phyloP scores from a whole-genome alignment of 30 jellyfish, hydroid and myxozoan species.

The Aurelia aurita complex sp. Pacific region DNA sequence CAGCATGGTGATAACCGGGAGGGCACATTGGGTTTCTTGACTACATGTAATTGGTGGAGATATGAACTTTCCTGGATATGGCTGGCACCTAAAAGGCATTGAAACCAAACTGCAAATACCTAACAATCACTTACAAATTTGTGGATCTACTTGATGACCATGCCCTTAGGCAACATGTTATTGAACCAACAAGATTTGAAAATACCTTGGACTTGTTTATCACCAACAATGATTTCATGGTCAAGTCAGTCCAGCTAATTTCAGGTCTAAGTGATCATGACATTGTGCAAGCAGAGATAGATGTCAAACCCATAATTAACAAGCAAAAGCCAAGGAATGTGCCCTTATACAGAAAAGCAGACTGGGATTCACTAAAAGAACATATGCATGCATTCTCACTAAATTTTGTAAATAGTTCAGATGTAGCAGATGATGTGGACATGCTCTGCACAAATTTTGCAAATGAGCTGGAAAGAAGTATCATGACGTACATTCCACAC shows the following conservation, averaged over 20 bases:
- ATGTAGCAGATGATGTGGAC: neutral
- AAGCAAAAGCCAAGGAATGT: slow-evolving; percentile 25
- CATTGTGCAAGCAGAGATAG: slow-evolving; percentile 22
- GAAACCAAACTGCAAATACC: slow-evolving; percentile 30
- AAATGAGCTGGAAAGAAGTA: neutral
- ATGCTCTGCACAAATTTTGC: neutral
- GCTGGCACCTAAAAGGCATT: slow-evolving; percentile 29
- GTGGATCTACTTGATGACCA: slow-evolving; percentile 24
- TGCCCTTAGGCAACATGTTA: neutral
- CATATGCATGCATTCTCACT: slow-evolving; percentile 6
- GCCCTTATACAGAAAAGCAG: slow-evolving; percentile 23
- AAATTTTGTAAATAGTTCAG: slow-evolving; percentile 9
- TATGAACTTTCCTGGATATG: slow-evolving; percentile 45
- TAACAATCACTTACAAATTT: slow-evolving; percentile 21
- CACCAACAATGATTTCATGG: slow-evolving; percentile 8
- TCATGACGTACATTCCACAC: neutral
- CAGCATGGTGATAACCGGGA: no score
- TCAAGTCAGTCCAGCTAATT: neutral
- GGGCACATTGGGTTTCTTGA: no score
- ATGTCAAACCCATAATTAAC: slow-evolving; percentile 17
- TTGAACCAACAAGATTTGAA: slow-evolving; percentile 24
- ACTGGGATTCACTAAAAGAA: slow-evolving; percentile 25
- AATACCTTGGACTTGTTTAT: slow-evolving; percentile 37
- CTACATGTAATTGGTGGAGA: slow-evolving; percentile 8
- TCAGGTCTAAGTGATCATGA: slow-evolving; percentile 37